These are phyloP conservation scores for Mythimna albipuncta DNA, from an alignment of 2,888 invertebrate genomes.

Conservation along the genomic window DNA sequence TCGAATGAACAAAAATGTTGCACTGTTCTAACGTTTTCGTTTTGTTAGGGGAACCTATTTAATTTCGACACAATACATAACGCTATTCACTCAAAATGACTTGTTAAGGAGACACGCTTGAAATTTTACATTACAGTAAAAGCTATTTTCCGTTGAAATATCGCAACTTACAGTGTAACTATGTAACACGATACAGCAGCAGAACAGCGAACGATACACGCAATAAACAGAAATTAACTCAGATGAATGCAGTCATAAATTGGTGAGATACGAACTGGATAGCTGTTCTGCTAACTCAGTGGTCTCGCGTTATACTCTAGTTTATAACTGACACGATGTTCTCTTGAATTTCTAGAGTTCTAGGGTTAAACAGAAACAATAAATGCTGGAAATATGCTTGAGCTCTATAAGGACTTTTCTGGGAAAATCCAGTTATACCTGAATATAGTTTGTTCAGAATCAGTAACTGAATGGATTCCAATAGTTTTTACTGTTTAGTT, in stretches of 20 bases:
- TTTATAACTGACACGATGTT: slow-evolving; percentile 21
- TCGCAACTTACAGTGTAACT: background rate
- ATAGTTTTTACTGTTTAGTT: too few relatives aligned
- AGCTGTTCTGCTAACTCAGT: slow-evolving; percentile 11
- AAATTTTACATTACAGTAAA: background rate
- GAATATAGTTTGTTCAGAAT: too few relatives aligned
- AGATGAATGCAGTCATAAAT: slow-evolving; percentile 68
- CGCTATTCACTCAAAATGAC: too few relatives aligned
- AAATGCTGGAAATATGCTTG: background rate
- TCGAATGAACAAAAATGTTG: too few relatives aligned
- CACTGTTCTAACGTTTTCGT: too few relatives aligned
- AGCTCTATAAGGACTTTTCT: background rate
- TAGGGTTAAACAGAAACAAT: slow-evolving; percentile 1
- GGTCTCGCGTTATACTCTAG: slow-evolving; percentile 28
- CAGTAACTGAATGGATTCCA: too few relatives aligned
- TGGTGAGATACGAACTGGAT: slow-evolving; percentile 45
- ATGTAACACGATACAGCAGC: slow-evolving; percentile 25
- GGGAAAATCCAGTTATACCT: background rate
- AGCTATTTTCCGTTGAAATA: background rate
- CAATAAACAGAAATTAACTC: slow-evolving; percentile 63
- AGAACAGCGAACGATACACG: slow-evolving; percentile 41
- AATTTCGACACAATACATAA: too few relatives aligned
- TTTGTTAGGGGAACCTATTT: too few relatives aligned
- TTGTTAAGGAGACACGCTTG: background rate
- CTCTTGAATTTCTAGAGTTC: background rate